Evolutionary conservation across 2,797 vertebrate genomes (phyloP).

Genomic region (Syndactyla subalaris): DNA sequence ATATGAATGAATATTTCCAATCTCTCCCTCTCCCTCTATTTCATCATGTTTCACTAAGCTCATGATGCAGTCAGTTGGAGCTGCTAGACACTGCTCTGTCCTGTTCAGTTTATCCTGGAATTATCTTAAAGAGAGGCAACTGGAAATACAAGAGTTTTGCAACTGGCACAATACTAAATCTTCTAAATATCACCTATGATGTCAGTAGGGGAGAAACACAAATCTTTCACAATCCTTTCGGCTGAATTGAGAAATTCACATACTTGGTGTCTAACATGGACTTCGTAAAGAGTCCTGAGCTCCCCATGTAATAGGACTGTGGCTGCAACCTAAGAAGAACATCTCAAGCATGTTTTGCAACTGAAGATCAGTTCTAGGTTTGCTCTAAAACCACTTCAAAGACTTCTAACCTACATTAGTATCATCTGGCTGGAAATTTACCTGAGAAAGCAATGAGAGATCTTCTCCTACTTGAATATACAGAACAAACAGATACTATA

Average conservation of each 20-base stretch:
- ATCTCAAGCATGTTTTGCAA: neutral
- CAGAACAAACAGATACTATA: neutral
- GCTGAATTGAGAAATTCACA: neutral
- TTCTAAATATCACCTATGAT: neutral
- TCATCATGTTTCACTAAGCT: neutral
- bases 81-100: neutral
- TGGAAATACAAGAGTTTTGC: neutral
- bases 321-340: neutral
- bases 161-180: neutral
- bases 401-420: neutral
- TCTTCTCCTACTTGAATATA: neutral
- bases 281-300: neutral
- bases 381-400: constrained; percentile 4
- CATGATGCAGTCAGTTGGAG: neutral
- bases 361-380: neutral
- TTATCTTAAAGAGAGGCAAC: neutral
- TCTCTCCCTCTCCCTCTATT: neutral
- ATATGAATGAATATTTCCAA: neutral
- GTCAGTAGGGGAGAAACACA: neutral
- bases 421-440: neutral
- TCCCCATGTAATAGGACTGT: neutral
- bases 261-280: neutral
- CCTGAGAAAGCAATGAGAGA: neutral
- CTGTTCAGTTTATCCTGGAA: neutral
- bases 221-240: neutral